phyloP scores from a whole-genome alignment of 2,113 vertebrate genomes.

The Phyllopteryx taeniolatus region DNA sequence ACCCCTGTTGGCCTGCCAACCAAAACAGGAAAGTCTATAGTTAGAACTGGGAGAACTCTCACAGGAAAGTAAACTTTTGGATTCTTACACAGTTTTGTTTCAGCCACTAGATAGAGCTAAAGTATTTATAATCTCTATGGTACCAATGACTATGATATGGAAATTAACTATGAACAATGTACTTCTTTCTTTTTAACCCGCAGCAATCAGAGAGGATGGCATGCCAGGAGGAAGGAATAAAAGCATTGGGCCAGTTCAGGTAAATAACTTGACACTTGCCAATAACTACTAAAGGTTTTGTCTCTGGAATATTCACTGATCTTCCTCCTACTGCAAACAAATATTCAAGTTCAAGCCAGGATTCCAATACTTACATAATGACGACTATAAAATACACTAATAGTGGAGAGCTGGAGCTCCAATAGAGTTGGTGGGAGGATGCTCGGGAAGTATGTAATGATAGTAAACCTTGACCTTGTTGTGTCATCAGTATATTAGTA shows the following conservation, averaged over 20 bases:
- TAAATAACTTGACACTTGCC: slow-evolving; percentile 53
- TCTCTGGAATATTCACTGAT: slow-evolving; percentile 5
- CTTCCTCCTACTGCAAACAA: not conserved
- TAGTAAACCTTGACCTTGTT: slow-evolving; percentile 44
- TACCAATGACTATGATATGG: not conserved
- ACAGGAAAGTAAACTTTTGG: not conserved
- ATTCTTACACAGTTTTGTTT: not conserved
- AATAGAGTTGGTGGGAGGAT: slow-evolving; percentile 3
- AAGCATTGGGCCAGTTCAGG: slow-evolving; percentile 98
- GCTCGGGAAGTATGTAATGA: slow-evolving; percentile 18
- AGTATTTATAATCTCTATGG: slow-evolving; percentile 3
- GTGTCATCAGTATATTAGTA: slow-evolving; percentile 35
- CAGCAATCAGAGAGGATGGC: slow-evolving; percentile 98
- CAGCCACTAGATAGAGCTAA: slow-evolving; percentile 52
- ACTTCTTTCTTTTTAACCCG: slow-evolving; percentile 19
- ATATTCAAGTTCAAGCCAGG: not conserved
- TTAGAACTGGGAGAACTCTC: not conserved
- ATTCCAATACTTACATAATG: not conserved
- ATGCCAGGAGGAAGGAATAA: slow-evolving; percentile 99
- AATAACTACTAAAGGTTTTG: slow-evolving; percentile 4
- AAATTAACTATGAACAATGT: not conserved
- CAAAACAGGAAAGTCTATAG: not conserved
- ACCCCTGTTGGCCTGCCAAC: not conserved
- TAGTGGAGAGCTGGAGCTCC: slow-evolving; percentile 19
- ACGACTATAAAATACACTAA: slow-evolving; percentile 18